Evolutionary conservation across 53 echinoderm and acorn worm genomes (phyloP).

Genomic region (Henricia sp.): DNA sequence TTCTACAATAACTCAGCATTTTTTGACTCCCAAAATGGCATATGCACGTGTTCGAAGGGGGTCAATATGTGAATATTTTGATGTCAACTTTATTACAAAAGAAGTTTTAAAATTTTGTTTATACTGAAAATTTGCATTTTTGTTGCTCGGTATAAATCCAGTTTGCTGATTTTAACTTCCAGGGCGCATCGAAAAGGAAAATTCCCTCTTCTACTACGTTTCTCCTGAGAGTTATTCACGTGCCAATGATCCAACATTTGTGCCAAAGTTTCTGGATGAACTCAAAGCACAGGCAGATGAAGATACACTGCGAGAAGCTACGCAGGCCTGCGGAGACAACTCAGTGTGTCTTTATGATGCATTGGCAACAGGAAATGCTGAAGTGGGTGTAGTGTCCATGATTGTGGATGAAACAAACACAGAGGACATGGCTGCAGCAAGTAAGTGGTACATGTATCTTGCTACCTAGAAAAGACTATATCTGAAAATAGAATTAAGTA

Average conservation of each 20-base stretch:
- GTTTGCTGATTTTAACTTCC: no score
- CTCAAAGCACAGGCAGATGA: constrained; percentile 1
- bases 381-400: constrained; percentile 19
- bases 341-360: constrained; percentile 35
- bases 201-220: constrained; percentile 25
- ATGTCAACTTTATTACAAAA: no score
- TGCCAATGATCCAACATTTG: constrained; percentile 63
- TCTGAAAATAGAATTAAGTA: no score
- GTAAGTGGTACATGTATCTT: background rate
- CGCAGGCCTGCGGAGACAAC: constrained; percentile 6
- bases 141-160: no score
- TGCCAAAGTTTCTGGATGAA: constrained; percentile 72
- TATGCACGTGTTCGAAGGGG: no score
- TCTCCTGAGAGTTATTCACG: constrained; percentile 27
- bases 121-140: no score
- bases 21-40: no score
- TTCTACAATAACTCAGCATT: no score
- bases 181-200: background rate
- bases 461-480: no score
- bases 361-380: constrained; percentile 30
- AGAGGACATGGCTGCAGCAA: background rate
- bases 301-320: background rate
- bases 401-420: background rate
- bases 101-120: no score
- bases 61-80: no score